These are phyloP conservation scores for Semicossyphus pulcher DNA, from an alignment of 2,113 vertebrate species.

Conservation along the genomic window DNA sequence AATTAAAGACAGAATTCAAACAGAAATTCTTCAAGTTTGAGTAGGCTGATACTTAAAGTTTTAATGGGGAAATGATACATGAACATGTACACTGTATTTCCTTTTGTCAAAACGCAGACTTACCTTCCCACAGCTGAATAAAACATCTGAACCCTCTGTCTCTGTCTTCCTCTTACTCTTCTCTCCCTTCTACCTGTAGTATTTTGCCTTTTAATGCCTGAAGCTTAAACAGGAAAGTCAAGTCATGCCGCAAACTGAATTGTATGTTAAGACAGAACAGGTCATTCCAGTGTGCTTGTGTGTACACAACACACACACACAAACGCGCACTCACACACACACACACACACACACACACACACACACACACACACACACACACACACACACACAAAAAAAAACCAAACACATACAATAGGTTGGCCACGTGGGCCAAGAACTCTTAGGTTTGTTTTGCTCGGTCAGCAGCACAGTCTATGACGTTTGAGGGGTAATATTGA, in stretches of 20 bases:
- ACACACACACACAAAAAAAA: no score
- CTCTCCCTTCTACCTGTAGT: background rate
- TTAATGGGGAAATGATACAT: no score
- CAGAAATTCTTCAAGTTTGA: background rate
- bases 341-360: background rate
- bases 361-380: no score
- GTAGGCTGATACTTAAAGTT: background rate
- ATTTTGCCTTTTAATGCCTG: background rate
- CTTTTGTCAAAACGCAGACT: background rate
- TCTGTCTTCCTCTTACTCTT: background rate
- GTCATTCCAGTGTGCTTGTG: conserved; percentile 20
- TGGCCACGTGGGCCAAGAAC: background rate
- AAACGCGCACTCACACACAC: background rate
- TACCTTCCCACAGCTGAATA: conserved; percentile 36
- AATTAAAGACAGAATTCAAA: background rate
- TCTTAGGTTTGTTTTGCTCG: conserved; percentile 10
- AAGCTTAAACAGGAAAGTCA: conserved; percentile 61
- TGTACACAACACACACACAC: conserved; percentile 3
- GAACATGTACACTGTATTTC: background rate
- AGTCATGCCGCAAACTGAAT: conserved; percentile 23
- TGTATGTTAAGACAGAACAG: conserved; percentile 16
- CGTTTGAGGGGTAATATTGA: background rate
- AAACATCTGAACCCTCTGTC: background rate
- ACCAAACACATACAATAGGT: no score
- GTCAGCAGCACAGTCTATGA: conserved; percentile 1